Base-by-base conservation (phyloP, 1,140 invertebrate genomes). In the Pseudobourletiella spinata region DNA sequence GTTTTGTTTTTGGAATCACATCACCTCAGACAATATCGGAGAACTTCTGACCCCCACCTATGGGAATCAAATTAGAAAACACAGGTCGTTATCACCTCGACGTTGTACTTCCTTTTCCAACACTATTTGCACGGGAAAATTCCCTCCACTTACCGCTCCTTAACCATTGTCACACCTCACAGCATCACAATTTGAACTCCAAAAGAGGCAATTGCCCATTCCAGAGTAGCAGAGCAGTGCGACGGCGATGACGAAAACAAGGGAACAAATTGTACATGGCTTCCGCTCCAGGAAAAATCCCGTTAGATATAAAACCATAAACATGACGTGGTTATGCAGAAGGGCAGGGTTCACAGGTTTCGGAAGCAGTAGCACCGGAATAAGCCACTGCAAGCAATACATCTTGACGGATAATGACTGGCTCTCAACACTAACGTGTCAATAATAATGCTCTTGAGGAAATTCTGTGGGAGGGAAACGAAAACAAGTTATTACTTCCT, bases 301-400 rank as follows among this genome's bases (percentile, higher is more conserved):
- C 66, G 91, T 88, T 67, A 95, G 76, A 75, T 95, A 96, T 11
- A 97, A 80, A 42, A 90, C 86, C 82, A 98, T 91, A 74, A 98
- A 95, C 87, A 96, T 91, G 32, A 94, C 88, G 78, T 98, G 93
- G 60, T 95, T 96, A 75, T 95, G 90, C 61, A 96, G 80, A 24
- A 96, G 78, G 32, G 91, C 90, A 71, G 93, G 91, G 78, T 96
- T 96, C 42, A 91, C 83, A 42, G 95, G 95, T 78, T 98, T 98
- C 64, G 95, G 95, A 76, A 98, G 94, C 51, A 98, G 80, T 59
- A 98, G 79, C 54, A 98, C 93, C 54, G 95, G 95, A 70, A 98
- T 90, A 69, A 98, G 78, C 89, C 93, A 98, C 82, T 98, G 94
- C 72, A 98, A 82, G 80, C 95, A 98, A 82, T 98, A 98, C 95